These are phyloP conservation scores for Microcebus murinus DNA, from an alignment of 2,113 vertebrate species.

Conservation along the genomic window DNA sequence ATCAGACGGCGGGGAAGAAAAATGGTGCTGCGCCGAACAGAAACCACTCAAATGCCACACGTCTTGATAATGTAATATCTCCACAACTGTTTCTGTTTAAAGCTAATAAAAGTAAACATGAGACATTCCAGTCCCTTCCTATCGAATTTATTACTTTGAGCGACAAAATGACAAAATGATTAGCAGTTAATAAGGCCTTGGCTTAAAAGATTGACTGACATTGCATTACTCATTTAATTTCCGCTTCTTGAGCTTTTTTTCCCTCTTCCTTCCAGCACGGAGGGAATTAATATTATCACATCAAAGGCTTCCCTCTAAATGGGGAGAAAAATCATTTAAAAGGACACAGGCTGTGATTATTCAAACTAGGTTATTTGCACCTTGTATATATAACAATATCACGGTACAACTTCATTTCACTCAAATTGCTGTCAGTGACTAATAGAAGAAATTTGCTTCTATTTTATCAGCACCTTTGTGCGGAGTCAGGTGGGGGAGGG, in stretches of 20 bases:
- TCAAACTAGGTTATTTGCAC: conserved; percentile 97
- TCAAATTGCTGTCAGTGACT: conserved; percentile 96
- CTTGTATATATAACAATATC: conserved; percentile 91
- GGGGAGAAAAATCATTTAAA: conserved; percentile 96
- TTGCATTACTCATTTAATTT: conserved; percentile 97
- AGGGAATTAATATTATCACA: conserved; percentile 98
- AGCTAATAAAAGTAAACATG: conserved; percentile 90
- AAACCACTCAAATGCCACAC: conserved; percentile 84
- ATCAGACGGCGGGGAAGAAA: conserved; percentile 83
- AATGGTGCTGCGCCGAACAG: conserved; percentile 78
- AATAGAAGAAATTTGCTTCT: conserved; percentile 95
- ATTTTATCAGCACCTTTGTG: conserved; percentile 94
- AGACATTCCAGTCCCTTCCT: conserved; percentile 85
- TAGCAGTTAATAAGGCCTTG: conserved; percentile 95
- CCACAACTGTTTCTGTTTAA: conserved; percentile 90
- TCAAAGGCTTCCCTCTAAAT: conserved; percentile 96
- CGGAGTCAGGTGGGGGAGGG: conserved; percentile 86
- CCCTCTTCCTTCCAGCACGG: conserved; percentile 86
- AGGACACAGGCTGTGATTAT: conserved; percentile 97
- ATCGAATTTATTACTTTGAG: conserved; percentile 91
- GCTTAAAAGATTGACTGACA: conserved; percentile 95
- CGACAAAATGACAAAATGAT: conserved; percentile 94
- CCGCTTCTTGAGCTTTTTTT: conserved; percentile 89
- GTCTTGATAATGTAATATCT: conserved; percentile 85
- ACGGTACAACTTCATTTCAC: conserved; percentile 97